Base-by-base conservation (phyloP, 2,888 invertebrate species). In the Callinectes sapidus region DNA sequence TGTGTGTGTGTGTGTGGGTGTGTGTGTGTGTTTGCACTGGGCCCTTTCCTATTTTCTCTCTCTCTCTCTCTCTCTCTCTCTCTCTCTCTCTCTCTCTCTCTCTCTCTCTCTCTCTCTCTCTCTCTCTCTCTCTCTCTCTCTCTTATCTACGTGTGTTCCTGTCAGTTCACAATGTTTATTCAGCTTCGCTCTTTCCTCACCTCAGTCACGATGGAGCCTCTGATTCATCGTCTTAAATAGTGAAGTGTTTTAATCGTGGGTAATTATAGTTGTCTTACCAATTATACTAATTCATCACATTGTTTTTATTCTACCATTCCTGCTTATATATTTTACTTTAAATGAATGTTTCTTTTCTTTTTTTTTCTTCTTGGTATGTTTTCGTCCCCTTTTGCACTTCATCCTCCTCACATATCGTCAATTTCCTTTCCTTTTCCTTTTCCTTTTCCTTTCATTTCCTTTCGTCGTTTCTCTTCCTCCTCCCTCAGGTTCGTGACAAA, bases 401-500 rank as follows among this genome's bases (percentile, higher is more conserved):
- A 81, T 13, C 32, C 81, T 32, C 18, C 35, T 81, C 81, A 35
- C 32, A 81, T 81, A 14, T 32, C 32, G 16, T 81, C 81, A 35
- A 13, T 81, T 81, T 81, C n/a, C 81, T 35, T 81, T 23, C 71
- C 71, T 81, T 32, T 32, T 81, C 81, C 16, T 35, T 71, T 35
- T 35, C 81, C 35, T 35, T 81, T 35, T 81, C 18, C 81, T 81
- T 35, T 81, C 35, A 71, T 81, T 81, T 35, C 32, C 35, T 81
- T 35, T 32, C 35, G 1, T 18, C 32, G 81, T 81, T 81, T 81
- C 35, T 35, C 16, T 81, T 81, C 81, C 18, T 81, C n/a, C 16
- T 81, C 81, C 35, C 81, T 71, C 71, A 28, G 71, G 81, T 13
- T 77, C 81, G 81, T 81, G 81, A 81, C 81, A 81, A 81, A 81